These are phyloP conservation scores for Grammomys dolichurus DNA, from an alignment of 2,113 vertebrate species.

Conservation along the genomic window DNA sequence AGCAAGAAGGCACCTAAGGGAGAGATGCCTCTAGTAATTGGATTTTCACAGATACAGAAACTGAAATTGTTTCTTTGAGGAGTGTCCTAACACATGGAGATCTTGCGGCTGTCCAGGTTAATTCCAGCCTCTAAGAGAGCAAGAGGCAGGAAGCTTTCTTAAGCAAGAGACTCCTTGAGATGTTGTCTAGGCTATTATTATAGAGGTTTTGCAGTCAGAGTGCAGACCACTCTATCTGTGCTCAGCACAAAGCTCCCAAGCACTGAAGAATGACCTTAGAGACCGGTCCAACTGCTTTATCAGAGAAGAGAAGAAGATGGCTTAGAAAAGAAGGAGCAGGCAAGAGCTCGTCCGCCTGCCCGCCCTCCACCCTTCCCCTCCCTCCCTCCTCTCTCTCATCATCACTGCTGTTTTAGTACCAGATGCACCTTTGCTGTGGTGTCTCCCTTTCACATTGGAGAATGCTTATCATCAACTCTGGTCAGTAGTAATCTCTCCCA, in stretches of 20 bases:
- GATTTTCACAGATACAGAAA: conserved; percentile 54
- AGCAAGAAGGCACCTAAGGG: background rate
- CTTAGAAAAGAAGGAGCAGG: background rate
- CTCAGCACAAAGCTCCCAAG: background rate
- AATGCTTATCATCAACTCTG: background rate
- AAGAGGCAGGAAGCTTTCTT: background rate
- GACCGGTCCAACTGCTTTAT: background rate
- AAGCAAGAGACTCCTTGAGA: background rate
- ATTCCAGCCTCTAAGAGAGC: background rate
- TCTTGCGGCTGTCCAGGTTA: background rate
- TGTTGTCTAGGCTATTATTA: background rate
- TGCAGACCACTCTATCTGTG: background rate
- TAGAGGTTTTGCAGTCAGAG: background rate
- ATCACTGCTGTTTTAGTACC: background rate
- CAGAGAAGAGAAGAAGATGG: background rate
- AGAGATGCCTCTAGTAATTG: background rate
- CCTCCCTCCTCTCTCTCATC: too few relatives aligned
- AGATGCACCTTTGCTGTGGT: background rate
- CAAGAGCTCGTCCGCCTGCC: background rate
- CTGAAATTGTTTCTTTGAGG: conserved; percentile 14
- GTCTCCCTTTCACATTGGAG: rapidly evolving
- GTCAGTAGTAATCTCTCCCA: background rate
- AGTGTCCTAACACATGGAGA: background rate
- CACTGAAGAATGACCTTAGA: background rate
- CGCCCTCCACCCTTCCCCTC: background rate